These are phyloP conservation scores for Meghimatium bilineatum DNA, from an alignment of 2,888 invertebrate genomes.

Conservation along the genomic window DNA sequence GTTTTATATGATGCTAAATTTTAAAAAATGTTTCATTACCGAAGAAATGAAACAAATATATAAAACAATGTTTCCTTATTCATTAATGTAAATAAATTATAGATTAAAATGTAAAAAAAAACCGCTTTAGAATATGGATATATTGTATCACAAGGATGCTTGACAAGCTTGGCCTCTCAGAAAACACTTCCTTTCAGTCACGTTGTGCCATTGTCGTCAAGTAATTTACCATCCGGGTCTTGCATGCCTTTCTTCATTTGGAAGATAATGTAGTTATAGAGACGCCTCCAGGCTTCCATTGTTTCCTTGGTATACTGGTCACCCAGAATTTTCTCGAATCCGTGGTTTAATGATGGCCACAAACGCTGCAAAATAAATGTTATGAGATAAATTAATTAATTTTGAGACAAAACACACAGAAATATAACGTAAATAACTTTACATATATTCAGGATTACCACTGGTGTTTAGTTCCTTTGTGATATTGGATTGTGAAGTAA, in stretches of 20 bases:
- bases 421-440: too few relatives aligned
- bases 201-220: conserved; percentile 48
- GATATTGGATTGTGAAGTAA: too few relatives aligned
- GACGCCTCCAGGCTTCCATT: conserved; percentile 70
- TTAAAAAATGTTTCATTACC: too few relatives aligned
- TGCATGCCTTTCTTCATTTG: conserved; percentile 73
- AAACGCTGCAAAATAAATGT: conserved; percentile 63
- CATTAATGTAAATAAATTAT: neutral
- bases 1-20: too few relatives aligned
- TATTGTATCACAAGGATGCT: neutral
- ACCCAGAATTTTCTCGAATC: conserved; percentile 64
- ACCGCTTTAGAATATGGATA: neutral
- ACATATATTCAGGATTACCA: too few relatives aligned
- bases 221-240: conserved; percentile 60
- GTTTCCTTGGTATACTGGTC: conserved; percentile 69
- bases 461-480: too few relatives aligned
- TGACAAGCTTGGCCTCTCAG: neutral
- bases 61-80: too few relatives aligned
- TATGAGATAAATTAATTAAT: neutral
- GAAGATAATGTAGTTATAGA: conserved; percentile 70
- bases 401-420: neutral
- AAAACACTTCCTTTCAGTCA: neutral
- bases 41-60: too few relatives aligned
- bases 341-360: conserved; percentile 71
- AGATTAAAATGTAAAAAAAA: neutral